Evolutionary conservation across 1,140 invertebrate genomes (phyloP), one percentile per base, ranked within the genome.

Genomic region (Varroa destructor): DNA sequence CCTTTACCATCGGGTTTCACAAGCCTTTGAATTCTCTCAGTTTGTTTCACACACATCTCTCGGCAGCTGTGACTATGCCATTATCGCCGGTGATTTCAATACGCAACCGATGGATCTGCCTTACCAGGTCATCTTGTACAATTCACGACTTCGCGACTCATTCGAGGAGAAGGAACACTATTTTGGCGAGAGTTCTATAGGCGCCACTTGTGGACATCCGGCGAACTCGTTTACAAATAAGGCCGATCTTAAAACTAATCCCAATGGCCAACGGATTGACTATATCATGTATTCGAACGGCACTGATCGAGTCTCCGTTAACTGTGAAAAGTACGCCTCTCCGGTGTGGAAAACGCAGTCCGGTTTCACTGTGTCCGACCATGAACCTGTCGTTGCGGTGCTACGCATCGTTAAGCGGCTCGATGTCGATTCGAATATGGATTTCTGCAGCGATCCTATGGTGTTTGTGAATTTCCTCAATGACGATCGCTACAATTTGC

Each of bases 21-120:
- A 97, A 83, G 89, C 91, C 14, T 93, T 93, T 80, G 91, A 96
- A 77, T 89, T 91, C 71, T 89, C 90, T 72, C 91, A 97, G 81
- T 93, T 97, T 79, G 87, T 97, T 55, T 86, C 87, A 74, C 82
- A 90, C 73, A 96, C 92, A 0, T 86, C 87, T 61, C 82, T 83
- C 6, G 81, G 83, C 74, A 87, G 88, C 58, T 67, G 61, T 67
- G 89, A 95, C 81, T 80, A 91, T 12, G 85, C 87, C 36, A 86
- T 97, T 76, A 80, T 97, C 71, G 90, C 87, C 54, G 94, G 94
- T 6, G 94, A 98, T 82, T 85, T 97, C 5, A 98, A 97, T 80
- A 86, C 90, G 1, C 88, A 89, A 77, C 90, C 93, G 4, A 83
- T 85, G 40, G 89, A 94, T 79, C 82, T 96, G 71, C 87, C 90